Percentiles rank a stretch among this genome's conserved stretches.
Evolutionary conservation across 2,797 vertebrate genomes (phyloP).

Genomic region (Gymnopithys bicolor): DNA sequence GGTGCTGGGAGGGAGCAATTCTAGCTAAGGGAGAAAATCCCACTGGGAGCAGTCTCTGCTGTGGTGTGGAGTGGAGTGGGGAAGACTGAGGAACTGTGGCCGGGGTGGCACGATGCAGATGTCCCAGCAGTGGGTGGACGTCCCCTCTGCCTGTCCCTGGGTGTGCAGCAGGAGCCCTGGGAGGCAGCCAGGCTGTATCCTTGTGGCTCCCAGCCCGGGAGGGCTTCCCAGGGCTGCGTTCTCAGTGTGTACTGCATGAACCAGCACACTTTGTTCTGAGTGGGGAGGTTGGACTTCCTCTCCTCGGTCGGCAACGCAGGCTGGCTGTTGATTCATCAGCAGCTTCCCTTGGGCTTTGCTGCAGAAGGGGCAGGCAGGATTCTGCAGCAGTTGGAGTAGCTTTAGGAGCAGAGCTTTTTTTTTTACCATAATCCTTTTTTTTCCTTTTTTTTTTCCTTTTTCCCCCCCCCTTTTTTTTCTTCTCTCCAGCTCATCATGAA

Average conservation of each 20-base stretch:
- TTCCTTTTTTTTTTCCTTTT: neutral
- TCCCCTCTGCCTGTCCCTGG: neutral
- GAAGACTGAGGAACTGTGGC: neutral
- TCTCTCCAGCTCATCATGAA: neutral
- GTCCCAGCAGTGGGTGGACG: neutral
- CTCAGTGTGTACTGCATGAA: neutral
- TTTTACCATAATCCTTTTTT: neutral
- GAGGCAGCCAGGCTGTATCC: neutral
- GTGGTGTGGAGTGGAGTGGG: accelerated
- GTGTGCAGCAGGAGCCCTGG: neutral
- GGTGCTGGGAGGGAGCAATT: neutral
- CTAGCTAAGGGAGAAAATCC: neutral
- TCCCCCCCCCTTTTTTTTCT: neutral
- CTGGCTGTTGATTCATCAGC: slow-evolving; percentile 66
- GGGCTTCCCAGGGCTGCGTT: neutral
- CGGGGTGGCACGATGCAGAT: neutral
- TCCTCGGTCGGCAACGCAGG: neutral
- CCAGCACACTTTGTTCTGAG: slow-evolving; percentile 53
- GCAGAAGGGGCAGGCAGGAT: slow-evolving; percentile 56
- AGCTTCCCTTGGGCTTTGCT: slow-evolving; percentile 63
- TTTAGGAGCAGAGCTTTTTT: slow-evolving; percentile 15
- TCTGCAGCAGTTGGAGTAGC: slow-evolving; percentile 47
- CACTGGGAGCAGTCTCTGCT: neutral
- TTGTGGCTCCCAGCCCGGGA: neutral
- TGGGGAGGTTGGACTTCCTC: slow-evolving; percentile 30